A percentile compares a stretch with the other conserved stretches of the same genome.
Evolutionary conservation across 2,113 vertebrate species (phyloP).

Genomic region (Marcusenius ussheri): DNA sequence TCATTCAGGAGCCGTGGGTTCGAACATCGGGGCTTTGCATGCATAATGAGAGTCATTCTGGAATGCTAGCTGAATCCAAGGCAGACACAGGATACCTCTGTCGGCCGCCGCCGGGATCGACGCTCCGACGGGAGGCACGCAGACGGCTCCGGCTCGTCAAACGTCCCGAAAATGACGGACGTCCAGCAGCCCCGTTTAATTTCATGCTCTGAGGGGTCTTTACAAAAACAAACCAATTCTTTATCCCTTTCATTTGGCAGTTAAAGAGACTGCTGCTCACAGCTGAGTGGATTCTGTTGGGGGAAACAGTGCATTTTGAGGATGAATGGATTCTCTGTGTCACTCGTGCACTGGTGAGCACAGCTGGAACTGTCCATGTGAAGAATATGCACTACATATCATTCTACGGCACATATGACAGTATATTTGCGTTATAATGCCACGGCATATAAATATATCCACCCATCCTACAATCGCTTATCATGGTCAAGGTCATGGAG

Average conservation of each 20-base stretch:
- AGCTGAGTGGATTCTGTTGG: neutral
- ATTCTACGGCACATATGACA: neutral
- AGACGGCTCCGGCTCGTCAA: neutral
- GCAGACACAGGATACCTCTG: neutral
- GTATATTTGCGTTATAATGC: neutral
- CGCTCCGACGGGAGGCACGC: neutral
- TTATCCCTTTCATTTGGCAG: neutral
- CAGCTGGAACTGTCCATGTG: neutral
- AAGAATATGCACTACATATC: neutral
- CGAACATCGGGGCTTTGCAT: slow-evolving; percentile 65
- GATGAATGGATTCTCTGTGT: neutral
- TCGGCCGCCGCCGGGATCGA: neutral
- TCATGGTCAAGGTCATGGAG: neutral
- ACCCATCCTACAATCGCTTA: neutral
- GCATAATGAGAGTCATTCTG: slow-evolving; percentile 61
- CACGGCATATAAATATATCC: neutral
- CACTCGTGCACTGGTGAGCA: neutral
- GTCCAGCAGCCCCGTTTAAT: neutral
- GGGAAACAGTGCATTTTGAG: neutral
- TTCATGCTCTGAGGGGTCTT: neutral
- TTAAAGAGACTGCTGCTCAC: neutral
- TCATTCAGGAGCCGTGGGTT: slow-evolving; percentile 74
- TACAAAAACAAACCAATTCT: neutral
- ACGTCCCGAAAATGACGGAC: neutral
- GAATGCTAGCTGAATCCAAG: slow-evolving; percentile 57